Evolutionary conservation across 2,888 invertebrate species (phyloP), one percentile per base, ranked within the genome.

Genomic region (Unio delphinus): DNA sequence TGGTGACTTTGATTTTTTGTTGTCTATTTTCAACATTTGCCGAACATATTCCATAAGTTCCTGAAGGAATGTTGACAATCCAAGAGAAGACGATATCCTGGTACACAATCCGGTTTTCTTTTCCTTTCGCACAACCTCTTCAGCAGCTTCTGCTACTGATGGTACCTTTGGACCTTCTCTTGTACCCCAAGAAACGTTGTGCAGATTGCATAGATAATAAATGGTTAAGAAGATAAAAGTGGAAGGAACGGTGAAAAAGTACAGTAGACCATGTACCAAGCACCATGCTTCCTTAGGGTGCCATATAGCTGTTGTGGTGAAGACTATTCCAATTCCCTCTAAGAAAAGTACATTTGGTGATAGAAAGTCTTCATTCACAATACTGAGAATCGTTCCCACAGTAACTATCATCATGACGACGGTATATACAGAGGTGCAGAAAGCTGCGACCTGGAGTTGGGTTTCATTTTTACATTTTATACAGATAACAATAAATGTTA

Each of bases 371-470:
- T 99, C 98, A 92, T 98, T 96, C 78, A 97, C 95, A 86, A 98
- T 93, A 91, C 98, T 98, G 34, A 99, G 93, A 2, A 98, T 96
- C 1, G 98, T 98, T 93, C 98, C 98, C 64, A 99, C 98, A 81
- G 98, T 96, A 54, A 99, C 99, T 79, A 98, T 98, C 95, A 99
- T 98, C 99, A 99, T 99, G 83, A 99, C 95, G 91, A 99, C 92
- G 30, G 98, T 97, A 90, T 98, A 99, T 11, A 94, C 94, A 18
- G 98, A 97, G 18, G 98, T 81, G 65, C 83, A 60, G 4, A 84
- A 23, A 11, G 77, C 81, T 3, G 83, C 85, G n/a, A 75, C 69
- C 20, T 85, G 91, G 91, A 95, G 95, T 92, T 96, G 98, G 86
- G 95, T 93, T 85, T 95, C 95, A 5, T 96, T 93, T 92, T 96